Base-by-base conservation (phyloP, 2,888 invertebrate species). In the Drosophila rubida region DNA sequence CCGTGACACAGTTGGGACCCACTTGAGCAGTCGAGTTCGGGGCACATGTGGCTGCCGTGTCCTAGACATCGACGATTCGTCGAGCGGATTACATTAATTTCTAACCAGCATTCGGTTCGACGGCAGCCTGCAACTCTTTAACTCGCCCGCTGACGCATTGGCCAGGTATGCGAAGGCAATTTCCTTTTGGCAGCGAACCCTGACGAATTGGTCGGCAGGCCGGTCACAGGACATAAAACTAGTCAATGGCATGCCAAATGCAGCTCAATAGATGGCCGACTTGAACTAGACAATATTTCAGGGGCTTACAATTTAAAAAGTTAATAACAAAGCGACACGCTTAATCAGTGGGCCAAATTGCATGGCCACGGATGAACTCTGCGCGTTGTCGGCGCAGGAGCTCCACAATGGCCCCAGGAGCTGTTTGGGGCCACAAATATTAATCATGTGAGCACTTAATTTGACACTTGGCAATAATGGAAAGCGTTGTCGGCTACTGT, bases 391-490 rank as follows among this genome's bases (percentile, higher is more conserved):
- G 19, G 19, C 19, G 19, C 19, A 19, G 19, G 19, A 30, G 30
- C 11, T 63, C 75, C 59, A 80, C 42, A 54, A 54, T 42, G 65
- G 67, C 60, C 37, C 13, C 25, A 46, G 65, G 51, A 57, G 27
- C 30, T 48, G 22, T 55, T 53, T 42, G 46, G 57, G 44, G 49
- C 44, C 64, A 61, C 50, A 62, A 77, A 74, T 80, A 85, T 85
- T 82, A 85, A 85, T 85, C 84, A 85, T 85, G 72, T 70, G 83
- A 73, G 83, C 85, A 87, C 80, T 87, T 85, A 79, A 85, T 82
- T 85, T 85, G 85, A 85, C 87, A 87, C 83, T 87, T 80, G 77
- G 85, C 83, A 77, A 84, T 85, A 85, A 82, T 84, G 85, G 80
- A 87, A 84, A 84, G 79, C 71, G 77, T 57, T 57, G 65, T 57